phyloP scores from a whole-genome alignment of 1,140 invertebrate species.

The Ylistrum balloti region DNA sequence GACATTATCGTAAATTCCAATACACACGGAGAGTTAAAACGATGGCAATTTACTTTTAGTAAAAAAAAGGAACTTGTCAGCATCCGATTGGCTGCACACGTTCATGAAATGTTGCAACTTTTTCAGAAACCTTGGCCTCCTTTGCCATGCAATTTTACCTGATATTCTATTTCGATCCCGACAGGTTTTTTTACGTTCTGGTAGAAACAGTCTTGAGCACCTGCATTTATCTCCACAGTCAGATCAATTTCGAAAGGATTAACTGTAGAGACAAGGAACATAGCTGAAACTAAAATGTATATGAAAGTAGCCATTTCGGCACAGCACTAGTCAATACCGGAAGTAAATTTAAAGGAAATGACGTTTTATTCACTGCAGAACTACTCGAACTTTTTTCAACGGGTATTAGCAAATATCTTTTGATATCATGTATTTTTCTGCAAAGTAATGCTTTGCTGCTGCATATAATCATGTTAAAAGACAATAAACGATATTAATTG shows the following conservation, averaged over 20 bases:
- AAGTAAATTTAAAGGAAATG: constrained; percentile 12
- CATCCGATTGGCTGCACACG: neutral
- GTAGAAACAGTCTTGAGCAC: constrained; percentile 88
- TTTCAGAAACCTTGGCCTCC: neutral
- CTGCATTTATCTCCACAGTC: constrained; percentile 88
- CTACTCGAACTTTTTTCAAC: neutral
- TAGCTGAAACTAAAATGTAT: neutral
- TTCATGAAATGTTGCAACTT: constrained; percentile 43
- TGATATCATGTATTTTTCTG: neutral
- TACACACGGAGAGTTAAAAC: no score
- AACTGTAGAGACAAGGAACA: constrained; percentile 36
- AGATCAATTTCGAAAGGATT: constrained; percentile 83
- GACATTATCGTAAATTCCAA: no score
- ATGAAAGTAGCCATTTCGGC: constrained; percentile 15
- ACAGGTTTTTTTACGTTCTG: constrained; percentile 85
- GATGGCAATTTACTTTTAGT: neutral
- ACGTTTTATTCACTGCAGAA: constrained; percentile 22
- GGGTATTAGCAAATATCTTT: neutral
- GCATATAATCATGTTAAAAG: neutral
- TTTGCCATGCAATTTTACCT: constrained; percentile 82
- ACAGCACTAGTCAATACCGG: constrained; percentile 14
- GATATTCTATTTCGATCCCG: constrained; percentile 89
- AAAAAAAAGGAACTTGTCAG: constrained; percentile 42
- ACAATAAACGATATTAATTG: neutral
- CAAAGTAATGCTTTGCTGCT: neutral